Evolutionary conservation across 2,113 vertebrate species (phyloP).

Genomic region (Ia io): DNA sequence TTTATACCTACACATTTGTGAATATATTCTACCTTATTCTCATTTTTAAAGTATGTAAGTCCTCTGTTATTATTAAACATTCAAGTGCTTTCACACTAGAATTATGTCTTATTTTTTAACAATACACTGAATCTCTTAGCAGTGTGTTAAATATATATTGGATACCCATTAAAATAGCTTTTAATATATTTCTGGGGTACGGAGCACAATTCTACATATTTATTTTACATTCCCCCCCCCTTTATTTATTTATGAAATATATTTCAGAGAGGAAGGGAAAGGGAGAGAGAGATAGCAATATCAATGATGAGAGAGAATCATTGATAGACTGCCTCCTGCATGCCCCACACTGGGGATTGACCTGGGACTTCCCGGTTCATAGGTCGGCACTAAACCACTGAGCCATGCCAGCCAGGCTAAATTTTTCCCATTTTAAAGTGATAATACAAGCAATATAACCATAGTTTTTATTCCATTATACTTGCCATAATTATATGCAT

Average conservation of each 20-base stretch:
- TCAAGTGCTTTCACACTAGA: background rate
- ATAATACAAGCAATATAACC: background rate
- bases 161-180: background rate
- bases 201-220: background rate
- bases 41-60: background rate
- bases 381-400: too few relatives aligned
- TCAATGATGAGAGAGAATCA: too few relatives aligned
- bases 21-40: background rate
- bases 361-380: too few relatives aligned
- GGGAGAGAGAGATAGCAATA: too few relatives aligned
- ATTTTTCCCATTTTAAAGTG: background rate
- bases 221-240: background rate
- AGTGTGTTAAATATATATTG: background rate
- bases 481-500: background rate
- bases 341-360: too few relatives aligned
- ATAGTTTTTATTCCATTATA: background rate
- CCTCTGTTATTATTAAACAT: background rate
- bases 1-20: background rate
- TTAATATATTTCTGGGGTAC: background rate
- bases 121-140: background rate
- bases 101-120: background rate
- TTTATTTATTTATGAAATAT: too few relatives aligned
- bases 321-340: too few relatives aligned
- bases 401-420: too few relatives aligned
- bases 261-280: too few relatives aligned